Evolutionary conservation across 2,888 invertebrate genomes (phyloP).

Genomic region (Polyommatus iphigenia): DNA sequence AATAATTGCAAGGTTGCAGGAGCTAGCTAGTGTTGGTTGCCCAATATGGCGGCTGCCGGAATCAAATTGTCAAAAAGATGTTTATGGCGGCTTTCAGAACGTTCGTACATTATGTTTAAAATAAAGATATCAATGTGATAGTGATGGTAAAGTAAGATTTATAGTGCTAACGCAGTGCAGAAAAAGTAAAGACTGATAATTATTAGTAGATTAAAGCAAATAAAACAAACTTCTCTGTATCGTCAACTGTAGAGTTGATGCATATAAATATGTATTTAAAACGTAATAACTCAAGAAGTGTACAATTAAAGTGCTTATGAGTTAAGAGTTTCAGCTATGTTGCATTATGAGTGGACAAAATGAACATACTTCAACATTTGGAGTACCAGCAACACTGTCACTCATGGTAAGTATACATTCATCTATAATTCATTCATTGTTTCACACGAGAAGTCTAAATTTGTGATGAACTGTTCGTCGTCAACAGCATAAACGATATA

Average conservation of each 20-base stretch:
- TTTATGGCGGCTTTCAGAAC: conserved; percentile 42
- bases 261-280: neutral
- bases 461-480: neutral
- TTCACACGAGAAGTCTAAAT: neutral
- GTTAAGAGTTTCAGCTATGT: conserved; percentile 56
- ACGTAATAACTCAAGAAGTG: conserved; percentile 2
- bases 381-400: conserved; percentile 61
- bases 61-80: conserved; percentile 44
- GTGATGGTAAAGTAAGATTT: conserved; percentile 15
- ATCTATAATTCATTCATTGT: neutral
- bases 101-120: conserved; percentile 32
- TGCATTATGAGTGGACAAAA: conserved; percentile 70
- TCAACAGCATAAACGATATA: no score
- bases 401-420: conserved; percentile 64
- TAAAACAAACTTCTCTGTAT: conserved; percentile 15
- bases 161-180: conserved; percentile 30
- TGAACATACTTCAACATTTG: conserved; percentile 59
- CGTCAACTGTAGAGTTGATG: conserved; percentile 3
- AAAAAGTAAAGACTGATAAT: conserved; percentile 30
- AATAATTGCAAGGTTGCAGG: conserved; percentile 11
- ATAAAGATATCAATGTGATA: conserved; percentile 23
- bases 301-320: conserved; percentile 21
- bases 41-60: conserved; percentile 46
- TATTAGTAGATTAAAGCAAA: conserved; percentile 13
- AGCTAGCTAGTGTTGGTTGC: conserved; percentile 36